Conservation (phyloP, 2,888 invertebrate species). For the Helicoverpa assulta region DNA sequence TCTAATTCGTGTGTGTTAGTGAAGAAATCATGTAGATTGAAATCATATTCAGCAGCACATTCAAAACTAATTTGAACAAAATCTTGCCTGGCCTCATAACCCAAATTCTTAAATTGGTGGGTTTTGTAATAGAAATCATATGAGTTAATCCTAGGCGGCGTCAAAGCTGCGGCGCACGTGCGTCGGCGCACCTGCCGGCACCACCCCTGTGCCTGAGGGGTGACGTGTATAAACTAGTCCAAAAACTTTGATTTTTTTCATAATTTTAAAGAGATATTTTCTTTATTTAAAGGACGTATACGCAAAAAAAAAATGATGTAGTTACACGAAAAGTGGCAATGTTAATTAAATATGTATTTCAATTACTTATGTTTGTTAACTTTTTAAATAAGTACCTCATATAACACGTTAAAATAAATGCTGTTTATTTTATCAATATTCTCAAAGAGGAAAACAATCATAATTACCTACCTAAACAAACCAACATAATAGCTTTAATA, state of each 20-base stretch:
- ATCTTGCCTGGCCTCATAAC: neutral
- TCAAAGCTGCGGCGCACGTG: constrained; percentile 86
- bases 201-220: constrained; percentile 58
- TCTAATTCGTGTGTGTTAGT: neutral
- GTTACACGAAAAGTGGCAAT: too few species aligned
- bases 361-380: too few species aligned
- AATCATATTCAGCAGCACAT: neutral
- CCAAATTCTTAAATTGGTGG: constrained; percentile 26
- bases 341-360: too few species aligned
- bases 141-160: constrained; percentile 70
- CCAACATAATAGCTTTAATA: constrained; percentile 9
- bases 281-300: neutral
- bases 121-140: constrained; percentile 60
- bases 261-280: constrained; percentile 2
- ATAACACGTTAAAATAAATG: too few species aligned
- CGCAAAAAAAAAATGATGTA: too few species aligned
- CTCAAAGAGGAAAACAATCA: neutral
- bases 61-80: neutral
- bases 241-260: constrained; percentile 23
- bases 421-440: neutral
- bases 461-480: constrained; percentile 9
- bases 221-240: constrained; percentile 57
- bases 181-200: constrained; percentile 83
- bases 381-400: too few species aligned
- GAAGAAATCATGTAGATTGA: neutral